Base-by-base conservation (phyloP, 2,113 vertebrate species). In the Anseranas semipalmata region DNA sequence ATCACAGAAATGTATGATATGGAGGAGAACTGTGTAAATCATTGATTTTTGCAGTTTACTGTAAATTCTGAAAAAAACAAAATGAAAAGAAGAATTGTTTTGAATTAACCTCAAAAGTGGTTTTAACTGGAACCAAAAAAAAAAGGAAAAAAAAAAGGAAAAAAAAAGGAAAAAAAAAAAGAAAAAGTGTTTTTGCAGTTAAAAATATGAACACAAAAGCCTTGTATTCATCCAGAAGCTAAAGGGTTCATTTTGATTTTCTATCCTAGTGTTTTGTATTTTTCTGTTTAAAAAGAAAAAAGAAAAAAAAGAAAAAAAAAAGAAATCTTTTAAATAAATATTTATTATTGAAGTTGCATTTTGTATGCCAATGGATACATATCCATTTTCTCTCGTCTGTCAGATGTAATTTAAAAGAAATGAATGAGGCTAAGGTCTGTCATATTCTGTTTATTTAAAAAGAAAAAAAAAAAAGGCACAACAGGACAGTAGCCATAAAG, bases 321-420 rank as follows among this genome's bases (percentile, higher is more conserved):
- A 33, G 2, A 53, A 77, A 37, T 41, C 22, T 52, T 52, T 39
- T 22, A 70, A 50, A 66, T 22, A 56, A 84, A 9, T 74, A 35
- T 25, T 87, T 70, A 39, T 20, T 74, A 50, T 7, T 19, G 13
- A 71, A 66, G 78, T 82, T 85, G 6, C 24, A 62, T 72, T 75
- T 67, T 73, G 0, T 45, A 7, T 43, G 20, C 27, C 35, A 43
- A 10, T 30, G 24, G 25, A 33, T 50, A 35, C 1, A 0, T 27
- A 17, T 22, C 4, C 56, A 2, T 55, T 85, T 88, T 55, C 5
- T 28, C 12, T 0, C 0, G 10, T 56, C 35, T 67, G 13, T 58
- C 52, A 90, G 22, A 53, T 33, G 24, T 24, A 10, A 15, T 66
- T 85, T 71, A 46, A 32, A 74, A 45, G 16, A 77, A 77, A 77